Evolutionary conservation across 1,140 invertebrate species (phyloP), one percentile per base, ranked within the genome.

Genomic region (Leptoteleia sp.): DNA sequence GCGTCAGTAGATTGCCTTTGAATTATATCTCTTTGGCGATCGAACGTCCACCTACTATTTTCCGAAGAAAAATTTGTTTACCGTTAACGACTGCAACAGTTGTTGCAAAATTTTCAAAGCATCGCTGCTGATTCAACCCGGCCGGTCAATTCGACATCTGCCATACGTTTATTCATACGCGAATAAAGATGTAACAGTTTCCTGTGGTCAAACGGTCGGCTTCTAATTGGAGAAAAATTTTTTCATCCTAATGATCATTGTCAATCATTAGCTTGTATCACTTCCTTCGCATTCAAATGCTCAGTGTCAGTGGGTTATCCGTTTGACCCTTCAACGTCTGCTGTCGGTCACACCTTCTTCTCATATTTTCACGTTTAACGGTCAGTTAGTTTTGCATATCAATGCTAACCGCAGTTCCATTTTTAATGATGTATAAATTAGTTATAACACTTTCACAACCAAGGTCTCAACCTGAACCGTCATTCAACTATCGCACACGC

Each of bases 341-440:
- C 35, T 7, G 35, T 38, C 52, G 72, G 79, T 83, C 73, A 81
- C 79, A 79, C 79, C 81, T 81, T 67, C 79, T 72, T 70, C 61
- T 78, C 79, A 70, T 73, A 70, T 80, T 77, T 76, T 79, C 52
- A 67, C 35, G 45, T 75, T 48, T 82, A 85, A 83, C 80, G 79
- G 76, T 67, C 50, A 68, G 29, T 42, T 35, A 12, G 31, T 45
- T 85, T 85, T 82, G 80, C 83, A 85, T 85, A 83, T 85, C 79
- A 83, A 85, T 83, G 76, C 38, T 4, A 67, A 54, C 12, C 15
- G 33, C 17, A 27, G 29, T 67, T 64, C 55, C 15, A 38, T 54
- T 65, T 71, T 64, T 43, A 67, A 67, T 52, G 54, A 54, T 38
- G 61, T 48, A 64, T 38, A 62, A 29, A 64, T 72, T 52, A 57